phyloP scores from a whole-genome alignment of 2,113 vertebrate genomes.

The Cheirogaleus medius region DNA sequence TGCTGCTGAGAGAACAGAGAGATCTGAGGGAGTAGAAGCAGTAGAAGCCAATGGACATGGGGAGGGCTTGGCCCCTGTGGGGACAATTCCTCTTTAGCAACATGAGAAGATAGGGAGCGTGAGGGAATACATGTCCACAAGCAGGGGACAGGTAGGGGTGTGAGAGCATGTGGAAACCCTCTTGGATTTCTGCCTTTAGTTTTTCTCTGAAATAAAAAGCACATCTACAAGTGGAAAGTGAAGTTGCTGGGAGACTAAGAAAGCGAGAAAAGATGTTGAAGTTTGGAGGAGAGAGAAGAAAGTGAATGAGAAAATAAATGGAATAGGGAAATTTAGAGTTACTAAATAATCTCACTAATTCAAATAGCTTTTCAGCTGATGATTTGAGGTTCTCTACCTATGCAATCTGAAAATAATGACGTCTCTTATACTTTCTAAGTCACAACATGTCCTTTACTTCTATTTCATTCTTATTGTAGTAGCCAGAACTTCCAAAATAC shows the following conservation, averaged over 20 bases:
- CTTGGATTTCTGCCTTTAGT: not conserved
- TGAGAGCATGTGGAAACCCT: not conserved
- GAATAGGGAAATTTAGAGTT: not conserved
- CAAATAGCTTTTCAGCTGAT: not conserved
- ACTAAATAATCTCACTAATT: not conserved
- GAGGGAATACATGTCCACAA: too few species aligned
- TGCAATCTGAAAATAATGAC: not conserved
- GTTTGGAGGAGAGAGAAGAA: not conserved
- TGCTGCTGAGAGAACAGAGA: not conserved
- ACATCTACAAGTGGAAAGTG: not conserved
- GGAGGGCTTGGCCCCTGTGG: not conserved
- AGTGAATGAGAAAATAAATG: not conserved
- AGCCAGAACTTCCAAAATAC: not conserved
- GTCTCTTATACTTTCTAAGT: not conserved
- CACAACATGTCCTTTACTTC: not conserved
- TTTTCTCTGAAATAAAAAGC: not conserved
- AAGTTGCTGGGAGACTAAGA: not conserved
- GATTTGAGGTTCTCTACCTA: not conserved
- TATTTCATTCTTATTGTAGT: not conserved
- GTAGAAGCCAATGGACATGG: not conserved
- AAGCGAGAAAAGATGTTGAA: not conserved
- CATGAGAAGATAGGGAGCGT: fast-evolving
- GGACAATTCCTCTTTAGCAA: too few species aligned
- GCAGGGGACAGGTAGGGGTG: not conserved
- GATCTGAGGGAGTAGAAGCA: not conserved